Evolutionary conservation across 2,113 vertebrate species (phyloP).

Genomic region (Typhlomys cinereus): DNA sequence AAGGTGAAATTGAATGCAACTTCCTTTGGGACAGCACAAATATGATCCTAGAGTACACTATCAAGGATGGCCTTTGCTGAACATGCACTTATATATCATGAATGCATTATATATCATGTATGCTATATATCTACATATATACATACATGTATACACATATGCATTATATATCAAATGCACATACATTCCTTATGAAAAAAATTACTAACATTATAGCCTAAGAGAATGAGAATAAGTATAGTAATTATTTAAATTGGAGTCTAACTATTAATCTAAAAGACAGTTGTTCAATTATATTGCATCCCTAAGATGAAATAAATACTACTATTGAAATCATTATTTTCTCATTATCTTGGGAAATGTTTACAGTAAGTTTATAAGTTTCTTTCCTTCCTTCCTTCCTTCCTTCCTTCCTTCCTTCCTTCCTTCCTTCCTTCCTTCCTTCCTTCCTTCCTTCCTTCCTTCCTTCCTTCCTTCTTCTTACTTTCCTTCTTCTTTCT

Average conservation of each 20-base stretch:
- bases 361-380: background rate
- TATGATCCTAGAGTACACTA: background rate
- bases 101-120: no score
- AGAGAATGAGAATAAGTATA: background rate
- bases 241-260: background rate
- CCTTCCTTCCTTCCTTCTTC: no score
- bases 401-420: background rate
- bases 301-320: background rate
- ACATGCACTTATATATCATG: no score
- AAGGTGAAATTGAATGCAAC: background rate
- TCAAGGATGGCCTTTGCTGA: background rate
- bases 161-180: background rate
- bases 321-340: background rate
- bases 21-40: background rate
- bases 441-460: background rate
- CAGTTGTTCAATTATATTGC: background rate
- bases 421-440: background rate
- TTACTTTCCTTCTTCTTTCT: no score
- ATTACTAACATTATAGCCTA: background rate
- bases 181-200: background rate
- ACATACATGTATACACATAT: no score
- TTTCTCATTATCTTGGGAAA: conserved; percentile 29
- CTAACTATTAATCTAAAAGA: background rate
- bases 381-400: background rate
- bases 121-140: no score